Evolutionary conservation across 2,888 invertebrate species (phyloP).

Genomic region (Mythimna impura): DNA sequence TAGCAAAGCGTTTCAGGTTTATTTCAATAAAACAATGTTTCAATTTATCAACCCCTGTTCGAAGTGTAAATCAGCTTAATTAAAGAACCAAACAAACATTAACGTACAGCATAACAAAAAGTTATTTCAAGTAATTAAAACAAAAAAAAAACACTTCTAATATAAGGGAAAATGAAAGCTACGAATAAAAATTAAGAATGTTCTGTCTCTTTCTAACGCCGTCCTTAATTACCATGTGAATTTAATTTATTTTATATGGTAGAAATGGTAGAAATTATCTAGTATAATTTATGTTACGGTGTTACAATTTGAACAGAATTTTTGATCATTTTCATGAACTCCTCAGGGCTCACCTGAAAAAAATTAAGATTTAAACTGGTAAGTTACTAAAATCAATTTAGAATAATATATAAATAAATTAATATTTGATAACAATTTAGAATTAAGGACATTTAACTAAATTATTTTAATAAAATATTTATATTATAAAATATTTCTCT

Average conservation of each 20-base stretch:
- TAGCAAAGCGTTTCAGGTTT: slow-evolving; percentile 1
- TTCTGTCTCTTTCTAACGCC: not conserved
- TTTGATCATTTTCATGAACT: slow-evolving; percentile 87
- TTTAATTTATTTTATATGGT: not conserved
- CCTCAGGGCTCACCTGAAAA: slow-evolving; percentile 82
- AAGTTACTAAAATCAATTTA: not conserved
- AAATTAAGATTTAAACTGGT: not conserved
- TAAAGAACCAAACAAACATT: not conserved
- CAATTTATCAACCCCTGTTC: not conserved
- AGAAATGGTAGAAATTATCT: not conserved
- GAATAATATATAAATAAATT: no score
- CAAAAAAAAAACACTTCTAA: not conserved
- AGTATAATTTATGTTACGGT: slow-evolving; percentile 66
- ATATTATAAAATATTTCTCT: no score
- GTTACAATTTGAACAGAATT: slow-evolving; percentile 82
- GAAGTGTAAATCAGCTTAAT: not conserved
- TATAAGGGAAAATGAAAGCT: not conserved
- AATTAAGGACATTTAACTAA: no score
- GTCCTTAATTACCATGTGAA: not conserved
- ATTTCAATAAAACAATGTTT: slow-evolving; percentile 1
- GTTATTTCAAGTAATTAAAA: not conserved
- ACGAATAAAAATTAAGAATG: not conserved
- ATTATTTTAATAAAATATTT: no score
- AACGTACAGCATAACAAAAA: not conserved
- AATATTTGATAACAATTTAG: no score